These are phyloP conservation scores for Macrosiphum euphorbiae DNA, from an alignment of 2,888 invertebrate species.

Conservation along the genomic window DNA sequence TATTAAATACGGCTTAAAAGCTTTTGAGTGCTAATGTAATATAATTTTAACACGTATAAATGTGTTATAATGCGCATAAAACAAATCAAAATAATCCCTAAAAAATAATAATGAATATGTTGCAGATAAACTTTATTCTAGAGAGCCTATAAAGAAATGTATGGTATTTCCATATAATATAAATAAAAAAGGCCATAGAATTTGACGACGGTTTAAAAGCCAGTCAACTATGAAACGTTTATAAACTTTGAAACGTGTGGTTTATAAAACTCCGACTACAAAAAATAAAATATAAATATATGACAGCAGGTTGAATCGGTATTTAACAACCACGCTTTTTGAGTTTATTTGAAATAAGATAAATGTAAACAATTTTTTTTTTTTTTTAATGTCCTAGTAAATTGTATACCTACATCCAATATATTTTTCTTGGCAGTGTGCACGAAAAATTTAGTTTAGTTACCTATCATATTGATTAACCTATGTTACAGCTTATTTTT, in stretches of 20 bases:
- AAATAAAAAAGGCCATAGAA: not conserved
- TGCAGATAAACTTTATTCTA: constrained; percentile 20
- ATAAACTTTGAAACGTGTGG: not conserved
- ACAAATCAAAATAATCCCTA: constrained; percentile 41
- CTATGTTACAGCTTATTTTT: not conserved
- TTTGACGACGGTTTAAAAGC: not conserved
- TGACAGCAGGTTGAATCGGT: not conserved
- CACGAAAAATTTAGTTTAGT: not conserved
- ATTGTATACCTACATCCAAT: not conserved
- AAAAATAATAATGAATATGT: constrained; percentile 29
- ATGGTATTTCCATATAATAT: constrained; percentile 16
- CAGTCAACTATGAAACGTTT: not conserved
- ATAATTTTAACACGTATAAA: constrained; percentile 31
- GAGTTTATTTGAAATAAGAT: not conserved
- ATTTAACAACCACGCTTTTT: not conserved
- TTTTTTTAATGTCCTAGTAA: not conserved
- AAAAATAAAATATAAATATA: not conserved
- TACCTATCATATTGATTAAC: not conserved
- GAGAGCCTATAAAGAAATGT: constrained; percentile 6
- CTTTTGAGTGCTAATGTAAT: constrained; percentile 42
- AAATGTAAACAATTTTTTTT: not conserved
- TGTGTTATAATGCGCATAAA: constrained; percentile 21
- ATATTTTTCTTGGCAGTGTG: not conserved
- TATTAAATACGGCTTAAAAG: constrained; percentile 52
- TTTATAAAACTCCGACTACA: not conserved